Percentiles rank a stretch among this genome's conserved stretches.
These are phyloP conservation scores for Pseudocheirus occidentalis DNA, from an alignment of 2,797 vertebrate species.

Conservation along the genomic window DNA sequence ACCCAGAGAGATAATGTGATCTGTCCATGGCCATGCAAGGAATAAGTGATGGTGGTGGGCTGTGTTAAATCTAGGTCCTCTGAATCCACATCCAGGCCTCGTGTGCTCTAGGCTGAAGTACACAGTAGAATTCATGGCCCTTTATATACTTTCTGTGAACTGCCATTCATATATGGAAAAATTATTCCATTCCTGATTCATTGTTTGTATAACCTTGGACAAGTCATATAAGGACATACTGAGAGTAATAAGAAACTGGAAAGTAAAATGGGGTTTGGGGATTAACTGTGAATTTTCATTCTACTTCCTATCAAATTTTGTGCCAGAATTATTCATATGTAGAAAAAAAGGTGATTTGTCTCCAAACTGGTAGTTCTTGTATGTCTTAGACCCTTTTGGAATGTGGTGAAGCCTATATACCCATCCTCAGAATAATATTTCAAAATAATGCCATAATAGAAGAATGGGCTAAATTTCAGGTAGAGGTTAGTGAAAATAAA, in stretches of 20 bases:
- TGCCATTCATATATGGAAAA: neutral
- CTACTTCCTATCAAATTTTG: slow-evolving; percentile 13
- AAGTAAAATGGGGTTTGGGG: slow-evolving; percentile 34
- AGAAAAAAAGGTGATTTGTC: neutral
- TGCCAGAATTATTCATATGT: slow-evolving; percentile 15
- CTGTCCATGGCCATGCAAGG: neutral
- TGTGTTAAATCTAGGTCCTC: neutral
- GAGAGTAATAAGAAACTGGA: slow-evolving; percentile 23
- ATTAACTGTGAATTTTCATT: slow-evolving; percentile 40
- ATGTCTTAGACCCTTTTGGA: neutral
- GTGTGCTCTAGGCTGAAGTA: neutral
- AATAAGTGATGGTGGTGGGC: neutral
- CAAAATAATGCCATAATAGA: neutral
- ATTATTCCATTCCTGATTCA: slow-evolving; percentile 6
- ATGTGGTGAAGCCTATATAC: neutral
- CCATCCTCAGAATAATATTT: neutral
- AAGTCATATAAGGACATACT: neutral
- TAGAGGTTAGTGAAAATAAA: neutral
- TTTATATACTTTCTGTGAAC: neutral
- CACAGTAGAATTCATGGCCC: neutral
- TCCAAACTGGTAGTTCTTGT: neutral
- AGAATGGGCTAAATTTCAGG: neutral
- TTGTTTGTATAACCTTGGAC: slow-evolving; percentile 25
- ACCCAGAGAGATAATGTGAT: neutral
- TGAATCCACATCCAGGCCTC: neutral